Percentiles rank a stretch among this genome's conserved stretches.
Evolutionary conservation across 2,113 vertebrate genomes (phyloP).

Genomic region (Cyrtonyx montezumae): DNA sequence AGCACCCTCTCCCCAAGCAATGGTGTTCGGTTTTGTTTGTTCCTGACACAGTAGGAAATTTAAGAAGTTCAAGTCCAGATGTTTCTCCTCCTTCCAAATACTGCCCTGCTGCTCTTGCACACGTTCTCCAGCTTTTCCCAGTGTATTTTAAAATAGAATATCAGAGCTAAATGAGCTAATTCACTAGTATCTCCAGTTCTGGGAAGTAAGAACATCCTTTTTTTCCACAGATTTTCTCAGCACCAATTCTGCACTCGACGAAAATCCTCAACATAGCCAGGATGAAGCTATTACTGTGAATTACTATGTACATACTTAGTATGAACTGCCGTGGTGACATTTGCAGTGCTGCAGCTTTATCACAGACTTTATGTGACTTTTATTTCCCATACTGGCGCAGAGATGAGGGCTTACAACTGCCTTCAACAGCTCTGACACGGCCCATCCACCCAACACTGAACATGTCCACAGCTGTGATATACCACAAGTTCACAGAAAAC

Average conservation of each 20-base stretch:
- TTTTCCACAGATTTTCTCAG: neutral
- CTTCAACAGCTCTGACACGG: neutral
- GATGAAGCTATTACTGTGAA: neutral
- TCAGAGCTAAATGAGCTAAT: neutral
- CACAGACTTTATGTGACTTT: neutral
- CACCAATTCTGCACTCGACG: neutral
- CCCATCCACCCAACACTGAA: neutral
- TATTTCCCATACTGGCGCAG: neutral
- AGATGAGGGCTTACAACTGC: neutral
- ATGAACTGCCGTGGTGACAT: neutral
- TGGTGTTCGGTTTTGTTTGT: accelerated
- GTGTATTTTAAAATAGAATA: neutral
- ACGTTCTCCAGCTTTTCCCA: neutral
- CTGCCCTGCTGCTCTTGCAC: neutral
- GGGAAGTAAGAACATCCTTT: neutral
- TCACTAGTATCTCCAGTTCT: neutral
- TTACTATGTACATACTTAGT: too few species aligned
- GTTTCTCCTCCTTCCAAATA: neutral
- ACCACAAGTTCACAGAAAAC: neutral
- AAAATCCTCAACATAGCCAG: neutral
- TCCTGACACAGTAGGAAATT: neutral
- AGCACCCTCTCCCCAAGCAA: neutral
- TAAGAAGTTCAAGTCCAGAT: neutral
- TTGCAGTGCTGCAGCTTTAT: neutral
- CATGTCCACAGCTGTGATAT: neutral